A percentile compares a stretch with the other conserved stretches of the same genome.
Evolutionary conservation across 2,113 vertebrate species (phyloP).

Genomic region (Colius striatus): DNA sequence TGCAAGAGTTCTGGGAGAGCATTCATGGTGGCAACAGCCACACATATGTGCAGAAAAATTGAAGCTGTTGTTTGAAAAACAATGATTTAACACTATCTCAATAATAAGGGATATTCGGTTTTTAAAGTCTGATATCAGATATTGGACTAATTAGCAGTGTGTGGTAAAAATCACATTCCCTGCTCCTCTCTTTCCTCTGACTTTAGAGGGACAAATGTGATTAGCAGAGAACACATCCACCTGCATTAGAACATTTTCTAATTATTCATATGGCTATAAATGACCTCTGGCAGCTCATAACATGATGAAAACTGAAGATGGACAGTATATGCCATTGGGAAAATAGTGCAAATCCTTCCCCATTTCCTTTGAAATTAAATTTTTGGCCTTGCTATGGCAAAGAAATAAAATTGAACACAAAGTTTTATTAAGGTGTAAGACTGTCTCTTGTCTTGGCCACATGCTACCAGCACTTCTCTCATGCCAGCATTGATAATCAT

Average conservation of each 20-base stretch:
- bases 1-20: background rate
- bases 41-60: background rate
- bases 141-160: background rate
- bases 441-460: background rate
- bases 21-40: background rate
- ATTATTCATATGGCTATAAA: conserved; percentile 13
- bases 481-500: background rate
- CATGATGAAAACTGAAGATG: background rate
- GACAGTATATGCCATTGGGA: background rate
- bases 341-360: background rate
- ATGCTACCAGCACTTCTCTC: background rate
- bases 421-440: conserved; percentile 9
- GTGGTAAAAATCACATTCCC: background rate
- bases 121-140: background rate
- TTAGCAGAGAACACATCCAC: background rate
- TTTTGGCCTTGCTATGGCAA: background rate
- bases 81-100: background rate
- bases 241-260: background rate
- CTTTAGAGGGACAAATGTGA: background rate
- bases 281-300: background rate
- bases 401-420: background rate
- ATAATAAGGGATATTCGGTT: background rate
- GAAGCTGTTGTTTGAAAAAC: background rate
- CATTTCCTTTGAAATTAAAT: background rate
- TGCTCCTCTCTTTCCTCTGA: background rate